Percentiles rank a stretch among this genome's conserved stretches.
phyloP scores from a whole-genome alignment of 2,113 vertebrate genomes.

The Phalacrocorax brasilianus region DNA sequence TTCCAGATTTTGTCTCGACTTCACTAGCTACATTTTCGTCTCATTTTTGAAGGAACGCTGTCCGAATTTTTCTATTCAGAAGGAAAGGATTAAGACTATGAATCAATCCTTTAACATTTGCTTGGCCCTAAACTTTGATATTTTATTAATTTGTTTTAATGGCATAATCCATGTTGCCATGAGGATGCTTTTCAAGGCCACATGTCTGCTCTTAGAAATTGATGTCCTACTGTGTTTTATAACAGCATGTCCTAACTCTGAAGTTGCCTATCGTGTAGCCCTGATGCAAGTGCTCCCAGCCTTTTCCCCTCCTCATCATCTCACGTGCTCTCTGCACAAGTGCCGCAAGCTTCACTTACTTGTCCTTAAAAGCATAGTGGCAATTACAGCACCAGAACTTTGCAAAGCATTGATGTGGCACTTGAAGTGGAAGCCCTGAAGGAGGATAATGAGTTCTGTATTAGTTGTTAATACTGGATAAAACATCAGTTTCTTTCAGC shows the following conservation, averaged over 20 bases:
- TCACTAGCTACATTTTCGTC: neutral
- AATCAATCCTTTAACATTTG: neutral
- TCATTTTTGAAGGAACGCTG: neutral
- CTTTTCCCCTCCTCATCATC: neutral
- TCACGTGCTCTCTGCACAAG: neutral
- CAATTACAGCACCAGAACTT: neutral
- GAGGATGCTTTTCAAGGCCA: conserved; percentile 15
- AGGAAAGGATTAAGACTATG: neutral
- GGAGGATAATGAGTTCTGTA: neutral
- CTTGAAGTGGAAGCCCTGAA: neutral
- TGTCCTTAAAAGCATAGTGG: neutral
- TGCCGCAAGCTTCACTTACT: neutral
- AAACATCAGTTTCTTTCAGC: neutral
- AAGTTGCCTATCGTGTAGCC: neutral
- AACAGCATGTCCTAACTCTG: neutral
- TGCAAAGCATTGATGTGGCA: neutral
- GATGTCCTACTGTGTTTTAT: neutral
- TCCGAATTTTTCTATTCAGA: neutral
- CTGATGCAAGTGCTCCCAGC: neutral
- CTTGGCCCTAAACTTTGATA: neutral
- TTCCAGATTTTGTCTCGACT: neutral
- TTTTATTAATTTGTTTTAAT: conserved; percentile 37
- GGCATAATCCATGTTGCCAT: neutral
- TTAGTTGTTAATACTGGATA: neutral
- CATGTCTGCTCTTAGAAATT: neutral